Conservation (phyloP, 2,888 invertebrate species). For the Gryllus longicercus region DNA sequence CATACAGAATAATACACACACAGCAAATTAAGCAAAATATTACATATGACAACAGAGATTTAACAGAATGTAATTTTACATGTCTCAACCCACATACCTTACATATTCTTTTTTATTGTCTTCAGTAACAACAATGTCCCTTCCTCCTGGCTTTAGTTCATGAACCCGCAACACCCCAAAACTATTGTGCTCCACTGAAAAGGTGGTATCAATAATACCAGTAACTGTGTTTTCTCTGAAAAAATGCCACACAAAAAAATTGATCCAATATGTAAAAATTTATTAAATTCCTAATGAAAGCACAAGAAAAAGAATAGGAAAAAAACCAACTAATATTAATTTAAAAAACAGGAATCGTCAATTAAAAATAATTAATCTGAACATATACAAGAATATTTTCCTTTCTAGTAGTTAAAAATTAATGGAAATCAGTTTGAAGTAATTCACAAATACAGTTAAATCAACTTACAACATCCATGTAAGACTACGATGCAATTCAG, state of each 20-base stretch:
- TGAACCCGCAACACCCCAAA: constrained; percentile 90
- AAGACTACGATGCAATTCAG: constrained; percentile 87
- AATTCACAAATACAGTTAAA: neutral
- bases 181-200: constrained; percentile 92
- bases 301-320: neutral
- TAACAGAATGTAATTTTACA: neutral
- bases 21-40: neutral
- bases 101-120: constrained; percentile 67
- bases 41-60: neutral
- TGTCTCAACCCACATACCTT: constrained; percentile 45
- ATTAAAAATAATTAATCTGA: neutral
- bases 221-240: constrained; percentile 76
- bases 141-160: constrained; percentile 87
- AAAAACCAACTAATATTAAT: neutral
- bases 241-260: too few species aligned
- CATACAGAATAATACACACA: too few species aligned
- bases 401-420: too few species aligned
- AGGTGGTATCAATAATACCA: constrained; percentile 87
- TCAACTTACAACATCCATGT: constrained; percentile 92
- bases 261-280: neutral
- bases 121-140: constrained; percentile 81
- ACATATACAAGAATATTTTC: too few species aligned
- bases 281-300: neutral
- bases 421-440: too few species aligned
- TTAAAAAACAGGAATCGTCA: neutral